phyloP scores from a whole-genome alignment of 2,113 vertebrate genomes.

The Bambusicola thoracicus region DNA sequence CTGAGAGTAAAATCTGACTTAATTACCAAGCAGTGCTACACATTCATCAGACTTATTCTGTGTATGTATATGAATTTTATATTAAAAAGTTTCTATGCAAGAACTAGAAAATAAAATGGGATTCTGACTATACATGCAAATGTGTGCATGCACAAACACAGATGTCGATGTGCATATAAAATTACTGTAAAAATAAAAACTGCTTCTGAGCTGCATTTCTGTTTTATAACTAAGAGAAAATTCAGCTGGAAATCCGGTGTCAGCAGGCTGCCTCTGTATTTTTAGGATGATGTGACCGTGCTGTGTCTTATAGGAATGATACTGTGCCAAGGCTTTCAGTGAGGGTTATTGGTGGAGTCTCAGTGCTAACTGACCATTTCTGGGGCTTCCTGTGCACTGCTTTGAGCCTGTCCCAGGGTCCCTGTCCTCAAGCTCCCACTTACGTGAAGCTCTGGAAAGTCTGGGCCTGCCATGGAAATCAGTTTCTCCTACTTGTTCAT shows the following conservation, averaged over 20 bases:
- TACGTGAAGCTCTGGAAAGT: background rate
- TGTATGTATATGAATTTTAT: background rate
- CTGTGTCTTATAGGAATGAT: background rate
- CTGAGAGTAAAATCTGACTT: background rate
- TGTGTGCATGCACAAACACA: background rate
- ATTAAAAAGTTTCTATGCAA: background rate
- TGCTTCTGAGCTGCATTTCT: background rate
- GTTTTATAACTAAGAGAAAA: background rate
- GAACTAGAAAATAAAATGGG: background rate
- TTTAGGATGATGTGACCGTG: background rate
- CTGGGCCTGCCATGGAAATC: background rate
- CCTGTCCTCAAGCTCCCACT: background rate
- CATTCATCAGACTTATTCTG: slow-evolving; percentile 2
- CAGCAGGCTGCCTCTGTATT: background rate
- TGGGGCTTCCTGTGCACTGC: background rate
- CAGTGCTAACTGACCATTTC: background rate
- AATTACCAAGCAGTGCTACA: background rate
- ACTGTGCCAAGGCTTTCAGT: background rate
- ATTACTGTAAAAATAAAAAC: background rate
- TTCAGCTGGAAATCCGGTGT: background rate
- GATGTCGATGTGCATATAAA: background rate
- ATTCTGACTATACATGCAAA: background rate
- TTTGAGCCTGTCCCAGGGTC: background rate
- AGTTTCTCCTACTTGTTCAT: background rate
- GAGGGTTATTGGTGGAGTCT: background rate